Evolutionary conservation across 2,888 invertebrate species (phyloP), one percentile per base, ranked within the genome.

Genomic region (Drosophila picticornis): DNA sequence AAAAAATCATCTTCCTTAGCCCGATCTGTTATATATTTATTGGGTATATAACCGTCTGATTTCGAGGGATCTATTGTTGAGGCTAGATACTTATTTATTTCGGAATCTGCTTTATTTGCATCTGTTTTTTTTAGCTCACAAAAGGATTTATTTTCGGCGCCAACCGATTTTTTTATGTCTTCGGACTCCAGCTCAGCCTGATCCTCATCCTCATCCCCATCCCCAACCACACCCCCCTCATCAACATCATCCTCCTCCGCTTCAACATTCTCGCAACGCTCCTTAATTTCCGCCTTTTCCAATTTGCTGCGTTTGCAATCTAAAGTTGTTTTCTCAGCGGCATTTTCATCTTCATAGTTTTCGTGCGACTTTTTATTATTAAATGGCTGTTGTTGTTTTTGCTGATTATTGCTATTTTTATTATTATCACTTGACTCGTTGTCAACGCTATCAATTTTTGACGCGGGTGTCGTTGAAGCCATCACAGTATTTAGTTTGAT

Each of bases 381-480:
- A 22, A 46, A 69, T 38, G 58, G 34, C 25, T 74, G 50, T 22
- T 56, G 27, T 43, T 22, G 13, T 7, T 22, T 22, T 13, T 22
- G 46, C 10, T 32, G 38, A 34, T 22, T 27, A 27, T 57, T 51
- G n/a, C 19, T 40, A 22, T 25, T 46, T 25, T 46, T 46, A 16
- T 16, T 46, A 46, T 46, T 46, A 46, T 46, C 46, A n/a, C 48
- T 59, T 25, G 31, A 32, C 32, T 48, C 46, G 46, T 25, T 46
- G 32, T 59, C 19, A 10, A 38, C 16, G 50, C 22, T 64, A 29
- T 19, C 43, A 46, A 25, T 25, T 46, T 22, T 55, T 27, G 50
- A n/a, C 51, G 52, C 29, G 40, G 55, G 27, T 48, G 13, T 53
- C 32, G 48, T 72, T 53, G 82, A 79, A 59, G 77, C 89, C 84